These are phyloP conservation scores for Crotalus helleri DNA, from an alignment of 2,113 vertebrate species.

Conservation along the genomic window DNA sequence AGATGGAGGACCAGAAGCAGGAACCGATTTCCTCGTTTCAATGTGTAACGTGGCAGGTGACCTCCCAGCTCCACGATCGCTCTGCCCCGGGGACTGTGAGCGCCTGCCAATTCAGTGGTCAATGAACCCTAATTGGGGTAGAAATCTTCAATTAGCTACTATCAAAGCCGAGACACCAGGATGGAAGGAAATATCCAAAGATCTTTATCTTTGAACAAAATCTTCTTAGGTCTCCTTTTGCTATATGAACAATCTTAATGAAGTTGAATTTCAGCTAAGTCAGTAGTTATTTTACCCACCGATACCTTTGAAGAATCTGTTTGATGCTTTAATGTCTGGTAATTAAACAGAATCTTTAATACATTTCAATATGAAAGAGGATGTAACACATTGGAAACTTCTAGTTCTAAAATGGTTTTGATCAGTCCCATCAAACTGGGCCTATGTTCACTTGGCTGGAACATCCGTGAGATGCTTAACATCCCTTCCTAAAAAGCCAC, in stretches of 20 bases:
- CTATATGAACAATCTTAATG: conserved; percentile 66
- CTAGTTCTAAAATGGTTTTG: conserved; percentile 49
- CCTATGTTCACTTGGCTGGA: conserved; percentile 22
- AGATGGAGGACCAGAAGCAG: not conserved
- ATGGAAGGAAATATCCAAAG: conserved; percentile 63
- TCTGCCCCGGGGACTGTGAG: conserved; percentile 14
- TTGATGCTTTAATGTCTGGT: conserved; percentile 56
- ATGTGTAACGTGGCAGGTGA: not conserved
- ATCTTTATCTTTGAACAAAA: conserved; percentile 68
- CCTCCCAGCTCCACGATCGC: not conserved
- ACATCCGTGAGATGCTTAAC: conserved; percentile 37
- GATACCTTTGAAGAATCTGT: conserved; percentile 59
- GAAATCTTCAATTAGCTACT: conserved; percentile 60
- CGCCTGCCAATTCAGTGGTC: conserved; percentile 31
- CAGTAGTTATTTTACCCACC: conserved; percentile 54
- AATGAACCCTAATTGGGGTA: conserved; percentile 41
- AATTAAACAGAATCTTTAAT: conserved; percentile 66
- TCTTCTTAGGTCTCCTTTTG: conserved; percentile 61
- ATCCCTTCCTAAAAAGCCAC: conserved; percentile 45
- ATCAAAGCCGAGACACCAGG: conserved; percentile 63
- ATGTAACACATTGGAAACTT: conserved; percentile 47
- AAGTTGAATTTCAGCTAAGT: conserved; percentile 62
- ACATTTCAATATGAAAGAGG: conserved; percentile 42
- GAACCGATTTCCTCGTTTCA: not conserved
- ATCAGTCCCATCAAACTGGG: conserved; percentile 10